A percentile compares a stretch with the other conserved stretches of the same genome.
Evolutionary conservation across 2,797 vertebrate species (phyloP).

Genomic region (Myotis myotis): DNA sequence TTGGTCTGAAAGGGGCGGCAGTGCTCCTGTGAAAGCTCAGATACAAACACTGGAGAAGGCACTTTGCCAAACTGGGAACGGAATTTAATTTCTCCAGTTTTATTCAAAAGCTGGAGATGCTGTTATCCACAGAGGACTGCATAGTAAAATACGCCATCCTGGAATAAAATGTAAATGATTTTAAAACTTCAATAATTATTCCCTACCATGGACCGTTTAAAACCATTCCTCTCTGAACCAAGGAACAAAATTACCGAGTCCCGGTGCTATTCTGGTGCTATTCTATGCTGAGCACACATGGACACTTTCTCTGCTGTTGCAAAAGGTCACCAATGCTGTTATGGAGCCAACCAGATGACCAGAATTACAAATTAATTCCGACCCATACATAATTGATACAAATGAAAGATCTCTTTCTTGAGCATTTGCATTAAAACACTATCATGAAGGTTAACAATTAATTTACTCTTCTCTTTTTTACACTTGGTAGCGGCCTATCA

Average conservation of each 20-base stretch:
- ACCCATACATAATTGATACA: conserved; percentile 81
- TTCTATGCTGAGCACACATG: background rate
- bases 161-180: background rate
- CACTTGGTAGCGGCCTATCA: conserved; percentile 73
- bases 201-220: background rate
- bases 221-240: background rate
- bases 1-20: conserved; percentile 76
- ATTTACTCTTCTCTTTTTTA: conserved; percentile 81
- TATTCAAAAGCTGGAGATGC: conserved; percentile 79
- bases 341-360: conserved; percentile 77
- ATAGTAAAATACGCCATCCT: background rate
- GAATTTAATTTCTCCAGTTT: conserved; percentile 82
- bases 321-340: conserved; percentile 69
- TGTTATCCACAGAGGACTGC: background rate
- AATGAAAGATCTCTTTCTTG: conserved; percentile 81
- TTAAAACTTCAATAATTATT: conserved; percentile 37
- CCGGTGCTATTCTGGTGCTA: background rate
- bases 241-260: background rate
- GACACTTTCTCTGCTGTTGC: background rate
- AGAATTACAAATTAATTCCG: conserved; percentile 84
- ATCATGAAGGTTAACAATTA: conserved; percentile 80
- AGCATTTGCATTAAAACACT: conserved; percentile 83
- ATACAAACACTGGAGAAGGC: conserved; percentile 76
- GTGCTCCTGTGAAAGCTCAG: conserved; percentile 73
- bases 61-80: conserved; percentile 81